Conservation (phyloP, 1,140 invertebrate species). For the Listronotus bonariensis region DNA sequence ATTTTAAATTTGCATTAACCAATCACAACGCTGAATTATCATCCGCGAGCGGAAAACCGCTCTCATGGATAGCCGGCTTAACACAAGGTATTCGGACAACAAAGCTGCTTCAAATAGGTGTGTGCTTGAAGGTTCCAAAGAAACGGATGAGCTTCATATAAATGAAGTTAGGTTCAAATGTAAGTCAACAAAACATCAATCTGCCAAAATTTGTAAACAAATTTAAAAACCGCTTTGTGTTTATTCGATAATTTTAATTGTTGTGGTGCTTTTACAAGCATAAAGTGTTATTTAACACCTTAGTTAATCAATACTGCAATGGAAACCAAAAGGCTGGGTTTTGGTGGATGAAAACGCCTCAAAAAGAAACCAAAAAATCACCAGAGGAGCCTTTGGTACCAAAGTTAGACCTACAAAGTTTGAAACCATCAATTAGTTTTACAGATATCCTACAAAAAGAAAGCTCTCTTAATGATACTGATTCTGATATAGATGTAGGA, state of each 20-base stretch:
- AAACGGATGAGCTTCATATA: too few species aligned
- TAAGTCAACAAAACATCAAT: too few species aligned
- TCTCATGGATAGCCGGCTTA: too few species aligned
- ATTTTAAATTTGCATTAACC: too few species aligned
- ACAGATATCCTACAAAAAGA: slow-evolving; percentile 51
- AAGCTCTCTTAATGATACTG: slow-evolving; percentile 32
- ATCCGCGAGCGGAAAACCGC: too few species aligned
- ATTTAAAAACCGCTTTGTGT: neutral
- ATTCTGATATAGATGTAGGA: slow-evolving; percentile 51
- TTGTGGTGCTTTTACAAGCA: slow-evolving; percentile 3
- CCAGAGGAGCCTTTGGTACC: slow-evolving; percentile 32
- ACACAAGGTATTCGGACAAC: too few species aligned
- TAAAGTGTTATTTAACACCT: slow-evolving; percentile 12
- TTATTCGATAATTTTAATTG: slow-evolving; percentile 33
- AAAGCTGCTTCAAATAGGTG: too few species aligned
- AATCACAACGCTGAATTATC: too few species aligned
- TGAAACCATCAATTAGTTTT: slow-evolving; percentile 44
- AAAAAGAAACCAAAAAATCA: slow-evolving; percentile 20
- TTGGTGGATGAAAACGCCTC: slow-evolving; percentile 50
- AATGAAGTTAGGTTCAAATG: too few species aligned
- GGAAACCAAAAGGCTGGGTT: slow-evolving; percentile 45
- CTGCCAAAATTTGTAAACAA: slow-evolving; percentile 7
- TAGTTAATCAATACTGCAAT: slow-evolving; percentile 47
- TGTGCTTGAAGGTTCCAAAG: too few species aligned
- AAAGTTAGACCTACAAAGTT: slow-evolving; percentile 37